Evolutionary conservation across 2,113 vertebrate species (phyloP).

Genomic region (Dipodomys ordii): DNA sequence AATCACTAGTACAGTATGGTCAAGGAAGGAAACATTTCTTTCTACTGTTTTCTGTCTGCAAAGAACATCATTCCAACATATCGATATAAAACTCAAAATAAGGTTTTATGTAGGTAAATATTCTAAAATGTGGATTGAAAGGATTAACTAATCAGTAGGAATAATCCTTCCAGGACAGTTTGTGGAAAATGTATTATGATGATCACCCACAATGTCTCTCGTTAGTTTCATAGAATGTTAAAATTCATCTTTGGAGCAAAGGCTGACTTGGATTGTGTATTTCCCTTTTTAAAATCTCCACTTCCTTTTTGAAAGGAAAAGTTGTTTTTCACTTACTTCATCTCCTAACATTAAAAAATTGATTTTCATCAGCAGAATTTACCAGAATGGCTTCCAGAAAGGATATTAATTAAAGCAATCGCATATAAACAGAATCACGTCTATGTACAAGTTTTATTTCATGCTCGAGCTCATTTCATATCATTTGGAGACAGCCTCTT

Average conservation of each 20-base stretch:
- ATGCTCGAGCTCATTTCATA: constrained; percentile 47
- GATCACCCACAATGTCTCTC: background rate
- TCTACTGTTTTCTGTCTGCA: constrained; percentile 20
- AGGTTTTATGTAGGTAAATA: constrained; percentile 49
- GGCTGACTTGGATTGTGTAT: constrained; percentile 18
- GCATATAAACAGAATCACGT: constrained; percentile 60
- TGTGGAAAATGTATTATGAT: background rate
- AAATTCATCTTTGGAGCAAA: constrained; percentile 53
- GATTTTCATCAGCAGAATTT: constrained; percentile 53
- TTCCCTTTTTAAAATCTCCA: constrained; percentile 6
- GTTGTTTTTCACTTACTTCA: constrained; percentile 59
- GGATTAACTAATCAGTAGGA: background rate
- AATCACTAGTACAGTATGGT: background rate
- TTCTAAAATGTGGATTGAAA: constrained; percentile 29
- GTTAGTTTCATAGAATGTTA: constrained; percentile 38
- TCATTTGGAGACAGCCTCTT: constrained; percentile 57
- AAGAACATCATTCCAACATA: constrained; percentile 34
- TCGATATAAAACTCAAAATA: constrained; percentile 22
- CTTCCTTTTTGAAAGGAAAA: constrained; percentile 56
- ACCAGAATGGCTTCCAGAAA: constrained; percentile 29
- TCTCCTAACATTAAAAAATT: constrained; percentile 39
- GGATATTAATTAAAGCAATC: constrained; percentile 63
- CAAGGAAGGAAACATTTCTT: constrained; percentile 48
- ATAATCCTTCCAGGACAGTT: constrained; percentile 20
- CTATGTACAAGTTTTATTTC: constrained; percentile 62